phyloP scores from a whole-genome alignment of 2,113 vertebrate genomes.

The Corapipo altera region DNA sequence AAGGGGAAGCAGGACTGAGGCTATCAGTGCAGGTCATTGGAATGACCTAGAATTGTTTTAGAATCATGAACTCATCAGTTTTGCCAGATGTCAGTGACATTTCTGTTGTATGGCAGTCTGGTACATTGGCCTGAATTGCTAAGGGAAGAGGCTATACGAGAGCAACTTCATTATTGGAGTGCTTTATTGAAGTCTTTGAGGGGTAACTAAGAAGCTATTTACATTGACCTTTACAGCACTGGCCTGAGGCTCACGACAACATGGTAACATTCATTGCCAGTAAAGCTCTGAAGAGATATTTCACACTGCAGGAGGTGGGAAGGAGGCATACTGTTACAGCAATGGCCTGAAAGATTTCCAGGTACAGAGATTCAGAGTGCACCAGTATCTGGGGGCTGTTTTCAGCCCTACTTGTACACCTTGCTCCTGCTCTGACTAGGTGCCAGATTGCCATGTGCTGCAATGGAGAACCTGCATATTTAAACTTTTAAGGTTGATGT shows the following conservation, averaged over 20 bases:
- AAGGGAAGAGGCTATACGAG: neutral
- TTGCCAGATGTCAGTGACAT: neutral
- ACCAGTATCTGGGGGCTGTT: neutral
- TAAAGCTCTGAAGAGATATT: neutral
- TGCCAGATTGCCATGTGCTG: neutral
- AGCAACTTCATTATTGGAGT: neutral
- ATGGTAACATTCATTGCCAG: neutral
- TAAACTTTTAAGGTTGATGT: neutral
- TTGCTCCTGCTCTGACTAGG: neutral
- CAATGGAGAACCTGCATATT: neutral
- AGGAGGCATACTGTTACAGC: neutral
- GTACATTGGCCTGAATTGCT: neutral
- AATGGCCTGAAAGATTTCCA: neutral
- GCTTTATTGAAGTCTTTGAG: neutral
- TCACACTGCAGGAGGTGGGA: neutral
- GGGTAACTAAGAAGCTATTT: slow-evolving; percentile 19
- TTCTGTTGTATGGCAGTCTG: neutral
- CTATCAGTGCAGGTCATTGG: neutral
- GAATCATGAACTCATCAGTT: neutral
- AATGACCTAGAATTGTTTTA: neutral
- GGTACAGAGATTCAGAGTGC: neutral
- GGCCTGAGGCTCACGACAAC: neutral
- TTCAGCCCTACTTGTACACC: neutral
- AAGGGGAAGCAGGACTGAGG: neutral
- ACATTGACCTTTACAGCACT: neutral